Evolutionary conservation across 2,888 invertebrate species (phyloP).

Genomic region (Herminia tarsipennalis): DNA sequence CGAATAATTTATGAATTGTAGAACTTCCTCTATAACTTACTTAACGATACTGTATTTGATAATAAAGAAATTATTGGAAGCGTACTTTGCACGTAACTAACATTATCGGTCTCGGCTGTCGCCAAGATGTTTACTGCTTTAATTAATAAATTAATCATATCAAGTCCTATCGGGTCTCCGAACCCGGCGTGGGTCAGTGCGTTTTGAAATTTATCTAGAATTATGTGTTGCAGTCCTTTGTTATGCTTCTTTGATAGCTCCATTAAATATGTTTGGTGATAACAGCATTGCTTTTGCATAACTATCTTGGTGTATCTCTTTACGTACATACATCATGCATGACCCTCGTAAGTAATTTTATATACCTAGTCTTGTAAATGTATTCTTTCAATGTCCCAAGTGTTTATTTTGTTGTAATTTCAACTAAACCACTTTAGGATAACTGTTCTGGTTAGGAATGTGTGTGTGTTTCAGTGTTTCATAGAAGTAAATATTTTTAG

Average conservation of each 20-base stretch:
- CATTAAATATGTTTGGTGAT: conserved; percentile 18
- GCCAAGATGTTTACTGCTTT: conserved; percentile 47
- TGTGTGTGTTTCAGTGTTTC: conserved; percentile 1
- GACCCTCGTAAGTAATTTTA: too few species aligned
- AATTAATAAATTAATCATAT: conserved; percentile 45
- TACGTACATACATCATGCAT: too few species aligned
- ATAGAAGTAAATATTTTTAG: conserved; percentile 16
- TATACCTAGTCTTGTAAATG: too few species aligned
- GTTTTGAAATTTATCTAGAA: conserved; percentile 55
- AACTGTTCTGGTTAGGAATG: too few species aligned
- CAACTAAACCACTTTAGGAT: too few species aligned
- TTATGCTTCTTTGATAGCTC: conserved; percentile 25
- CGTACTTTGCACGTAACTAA: conserved; percentile 48
- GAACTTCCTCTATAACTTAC: too few species aligned
- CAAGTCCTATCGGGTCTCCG: conserved; percentile 47
- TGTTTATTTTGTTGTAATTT: too few species aligned
- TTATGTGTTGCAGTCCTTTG: conserved; percentile 30
- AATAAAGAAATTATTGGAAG: conserved; percentile 39
- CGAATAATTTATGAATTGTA: too few species aligned
- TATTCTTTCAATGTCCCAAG: too few species aligned
- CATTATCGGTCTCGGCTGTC: conserved; percentile 32
- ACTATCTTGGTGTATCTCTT: too few species aligned
- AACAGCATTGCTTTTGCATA: too few species aligned
- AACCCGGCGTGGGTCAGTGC: conserved; percentile 48
- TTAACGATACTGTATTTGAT: conserved; percentile 28